Evolutionary conservation across 2,797 vertebrate species (phyloP).

Genomic region (Heterohyrax brucei): DNA sequence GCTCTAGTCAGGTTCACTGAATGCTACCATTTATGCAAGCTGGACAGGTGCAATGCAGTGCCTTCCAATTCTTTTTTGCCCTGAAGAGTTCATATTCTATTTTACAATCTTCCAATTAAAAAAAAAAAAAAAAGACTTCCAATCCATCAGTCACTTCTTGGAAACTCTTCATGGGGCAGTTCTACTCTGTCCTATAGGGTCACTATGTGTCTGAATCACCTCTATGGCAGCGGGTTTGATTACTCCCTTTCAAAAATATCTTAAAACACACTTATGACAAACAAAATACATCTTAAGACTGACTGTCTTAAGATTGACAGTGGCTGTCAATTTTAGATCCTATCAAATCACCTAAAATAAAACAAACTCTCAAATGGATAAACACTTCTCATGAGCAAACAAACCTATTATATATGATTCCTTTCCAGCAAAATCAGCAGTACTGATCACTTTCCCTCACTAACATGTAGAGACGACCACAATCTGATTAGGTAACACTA

Average conservation of each 20-base stretch:
- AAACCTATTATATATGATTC: not conserved
- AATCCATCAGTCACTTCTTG: no score
- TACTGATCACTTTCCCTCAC: fast-evolving
- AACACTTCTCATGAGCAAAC: not conserved
- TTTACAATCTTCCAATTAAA: not conserved
- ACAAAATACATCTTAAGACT: not conserved
- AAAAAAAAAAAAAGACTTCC: not conserved
- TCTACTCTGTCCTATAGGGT: no score
- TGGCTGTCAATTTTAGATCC: not conserved
- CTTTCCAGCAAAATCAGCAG: no score
- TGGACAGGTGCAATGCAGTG: not conserved
- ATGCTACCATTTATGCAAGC: not conserved
- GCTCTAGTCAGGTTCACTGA: not conserved
- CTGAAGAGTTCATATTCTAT: not conserved
- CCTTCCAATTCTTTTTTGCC: not conserved
- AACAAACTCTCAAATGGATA: not conserved
- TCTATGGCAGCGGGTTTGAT: no score
- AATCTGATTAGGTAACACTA: not conserved
- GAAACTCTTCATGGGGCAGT: no score
- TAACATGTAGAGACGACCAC: not conserved
- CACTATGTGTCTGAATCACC: no score
- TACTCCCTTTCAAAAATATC: not conserved
- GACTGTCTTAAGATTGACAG: not conserved
- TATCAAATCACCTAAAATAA: not conserved
- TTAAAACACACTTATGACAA: not conserved